Percentiles rank a stretch among this genome's conserved stretches.
These are phyloP conservation scores for Erpornis zantholeuca DNA, from an alignment of 2,113 vertebrate species.

Conservation along the genomic window DNA sequence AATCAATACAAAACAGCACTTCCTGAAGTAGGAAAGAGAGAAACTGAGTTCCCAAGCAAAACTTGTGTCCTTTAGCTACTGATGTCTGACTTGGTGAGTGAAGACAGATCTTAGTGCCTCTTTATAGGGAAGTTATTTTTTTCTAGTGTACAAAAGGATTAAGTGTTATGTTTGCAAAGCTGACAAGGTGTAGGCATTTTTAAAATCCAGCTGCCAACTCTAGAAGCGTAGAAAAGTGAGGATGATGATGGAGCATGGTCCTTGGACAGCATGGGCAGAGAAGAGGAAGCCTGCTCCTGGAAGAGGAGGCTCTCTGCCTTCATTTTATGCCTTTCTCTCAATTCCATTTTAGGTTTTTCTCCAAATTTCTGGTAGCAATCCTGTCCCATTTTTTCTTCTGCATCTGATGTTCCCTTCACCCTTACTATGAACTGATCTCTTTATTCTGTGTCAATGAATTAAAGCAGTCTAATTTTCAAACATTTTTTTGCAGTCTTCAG, in stretches of 20 bases:
- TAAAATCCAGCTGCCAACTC: not conserved
- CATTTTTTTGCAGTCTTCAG: not conserved
- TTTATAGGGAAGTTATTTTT: not conserved
- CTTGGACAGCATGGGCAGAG: not conserved
- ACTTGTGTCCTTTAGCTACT: not conserved
- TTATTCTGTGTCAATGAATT: not conserved
- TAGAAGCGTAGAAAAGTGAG: not conserved
- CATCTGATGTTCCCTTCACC: not conserved
- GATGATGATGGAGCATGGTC: not conserved
- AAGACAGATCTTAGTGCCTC: not conserved
- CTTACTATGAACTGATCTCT: not conserved
- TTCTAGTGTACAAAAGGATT: not conserved
- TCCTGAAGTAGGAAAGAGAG: not conserved
- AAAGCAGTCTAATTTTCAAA: not conserved
- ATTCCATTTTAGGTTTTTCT: rapidly evolving
- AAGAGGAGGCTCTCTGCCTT: not conserved
- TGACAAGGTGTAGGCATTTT: not conserved
- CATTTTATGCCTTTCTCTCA: not conserved
- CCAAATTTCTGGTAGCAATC: not conserved
- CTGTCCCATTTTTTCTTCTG: not conserved
- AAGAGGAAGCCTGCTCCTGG: too few relatives aligned
- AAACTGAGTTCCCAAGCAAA: not conserved
- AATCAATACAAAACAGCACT: not conserved
- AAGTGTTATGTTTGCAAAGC: not conserved
- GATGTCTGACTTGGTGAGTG: not conserved